These are phyloP conservation scores for Natator depressus DNA, from an alignment of 2,113 vertebrate genomes.

Conservation along the genomic window DNA sequence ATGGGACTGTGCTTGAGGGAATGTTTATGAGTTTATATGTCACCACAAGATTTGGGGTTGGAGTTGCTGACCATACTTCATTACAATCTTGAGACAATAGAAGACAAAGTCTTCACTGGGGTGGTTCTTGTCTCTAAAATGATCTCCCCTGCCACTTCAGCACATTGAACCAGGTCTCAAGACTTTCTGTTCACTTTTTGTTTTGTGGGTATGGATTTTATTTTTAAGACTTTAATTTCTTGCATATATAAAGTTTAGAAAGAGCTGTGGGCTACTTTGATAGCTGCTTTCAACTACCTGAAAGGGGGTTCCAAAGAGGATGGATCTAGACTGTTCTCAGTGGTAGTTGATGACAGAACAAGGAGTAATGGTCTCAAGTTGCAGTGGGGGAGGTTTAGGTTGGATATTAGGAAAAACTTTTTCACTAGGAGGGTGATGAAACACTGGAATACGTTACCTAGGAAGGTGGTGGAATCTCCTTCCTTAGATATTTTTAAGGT, in stretches of 20 bases:
- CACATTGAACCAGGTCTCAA: not conserved
- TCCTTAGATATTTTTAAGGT: too few relatives aligned
- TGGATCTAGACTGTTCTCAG: too few relatives aligned
- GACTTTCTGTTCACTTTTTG: not conserved
- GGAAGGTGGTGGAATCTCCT: too few relatives aligned
- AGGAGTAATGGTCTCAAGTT: too few relatives aligned
- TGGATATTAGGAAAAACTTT: too few relatives aligned
- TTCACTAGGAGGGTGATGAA: too few relatives aligned
- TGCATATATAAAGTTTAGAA: not conserved
- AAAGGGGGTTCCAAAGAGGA: too few relatives aligned
- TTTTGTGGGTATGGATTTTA: not conserved
- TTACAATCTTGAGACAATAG: not conserved
- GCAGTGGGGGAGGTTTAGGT: too few relatives aligned
- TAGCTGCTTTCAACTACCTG: too few relatives aligned
- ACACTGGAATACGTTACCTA: too few relatives aligned
- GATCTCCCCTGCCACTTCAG: not conserved
- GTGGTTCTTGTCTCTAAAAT: not conserved
- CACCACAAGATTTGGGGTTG: not conserved
- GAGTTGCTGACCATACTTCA: not conserved
- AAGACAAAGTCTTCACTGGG: not conserved
- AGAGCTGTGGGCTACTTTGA: not conserved
- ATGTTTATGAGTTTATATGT: not conserved
- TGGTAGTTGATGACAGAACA: too few relatives aligned
- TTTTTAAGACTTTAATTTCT: not conserved
- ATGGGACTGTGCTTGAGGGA: not conserved